Conservation (phyloP, 1,140 invertebrate species). For the Meloidogyne hapla region DNA sequence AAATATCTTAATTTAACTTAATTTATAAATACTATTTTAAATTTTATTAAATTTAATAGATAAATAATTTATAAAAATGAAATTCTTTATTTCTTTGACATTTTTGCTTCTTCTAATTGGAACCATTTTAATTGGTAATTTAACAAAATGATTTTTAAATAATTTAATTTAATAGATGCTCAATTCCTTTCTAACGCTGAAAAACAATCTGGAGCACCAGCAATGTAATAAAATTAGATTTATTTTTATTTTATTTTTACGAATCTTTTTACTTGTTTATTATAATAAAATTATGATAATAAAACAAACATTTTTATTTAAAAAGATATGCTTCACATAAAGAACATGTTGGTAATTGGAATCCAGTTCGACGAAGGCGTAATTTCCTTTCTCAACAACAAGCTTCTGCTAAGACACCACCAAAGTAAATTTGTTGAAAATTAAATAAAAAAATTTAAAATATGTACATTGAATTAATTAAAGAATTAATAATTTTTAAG, state of each 20-base stretch:
- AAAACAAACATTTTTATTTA: no score
- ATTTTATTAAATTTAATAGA: no score
- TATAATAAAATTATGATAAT: no score
- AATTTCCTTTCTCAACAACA: conserved; percentile 10
- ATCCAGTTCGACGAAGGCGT: conserved; percentile 6
- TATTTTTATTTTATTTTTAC: no score
- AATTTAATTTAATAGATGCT: neutral
- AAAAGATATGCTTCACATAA: conserved; percentile 12
- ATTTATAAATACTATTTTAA: no score
- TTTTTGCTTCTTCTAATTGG: neutral
- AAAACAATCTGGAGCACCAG: neutral
- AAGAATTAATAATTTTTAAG: no score
- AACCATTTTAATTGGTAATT: neutral
- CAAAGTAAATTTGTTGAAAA: no score
- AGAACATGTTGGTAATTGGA: conserved; percentile 18
- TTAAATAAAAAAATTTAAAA: no score
- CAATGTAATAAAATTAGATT: neutral
- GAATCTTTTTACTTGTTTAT: no score
- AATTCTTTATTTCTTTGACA: neutral
- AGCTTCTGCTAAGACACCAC: neutral
- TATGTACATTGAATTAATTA: neutral
- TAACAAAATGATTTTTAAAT: neutral
- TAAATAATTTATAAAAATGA: neutral
- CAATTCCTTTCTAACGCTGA: neutral
- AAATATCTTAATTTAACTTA: no score